Base-by-base conservation (phyloP, 2,113 vertebrate genomes). In the Vidua chalybeata region DNA sequence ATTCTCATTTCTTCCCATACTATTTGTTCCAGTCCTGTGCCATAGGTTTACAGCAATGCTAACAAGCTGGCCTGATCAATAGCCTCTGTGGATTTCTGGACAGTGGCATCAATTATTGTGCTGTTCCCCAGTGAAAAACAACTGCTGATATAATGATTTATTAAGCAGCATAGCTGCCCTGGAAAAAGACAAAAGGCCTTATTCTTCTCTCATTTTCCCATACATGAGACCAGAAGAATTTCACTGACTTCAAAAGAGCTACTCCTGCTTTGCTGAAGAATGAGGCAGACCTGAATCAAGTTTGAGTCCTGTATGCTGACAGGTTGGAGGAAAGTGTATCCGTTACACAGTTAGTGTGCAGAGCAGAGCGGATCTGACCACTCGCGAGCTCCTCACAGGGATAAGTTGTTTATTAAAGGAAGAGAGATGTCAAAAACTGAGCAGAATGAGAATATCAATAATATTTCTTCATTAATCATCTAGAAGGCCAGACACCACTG, bases 91-190 rank as follows among this genome's bases (percentile, higher is more conserved):
- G 61, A 55, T 87, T 83, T 63, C 43, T 83, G 63, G 80, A 91
- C 55, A 92, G 91, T 39, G 13, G 69, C 68, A 91, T 93, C 91
- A 94, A 66, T 91, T 94, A 37, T 23, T 83, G 69, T 59, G 35
- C 64, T 41, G 24, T n/a, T 66, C 72, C 81, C 45, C 68, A 77
- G 76, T 28, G 87, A 63, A 92, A 94, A 90, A 30, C 88, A 78
- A 67, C 77, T 95, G 87, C 66, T 97, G 94, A 97, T 95, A 95
- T 52, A 67, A 91, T 97, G 94, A 97, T 96, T 97, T 97, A 97
- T 95, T 95, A 88, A 95, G 63, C 62, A 96, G 68, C 45, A 52
- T 33, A 41, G 26, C 43, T 91, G n/a, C 67, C 55, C 91, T 92
- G 82, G 49, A 89, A 94, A 67, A 94, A 89, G 64, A 93, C 76